Percentiles rank a stretch among this genome's conserved stretches.
phyloP scores from a whole-genome alignment of 2,888 invertebrate genomes.

The Panzeria rudis region DNA sequence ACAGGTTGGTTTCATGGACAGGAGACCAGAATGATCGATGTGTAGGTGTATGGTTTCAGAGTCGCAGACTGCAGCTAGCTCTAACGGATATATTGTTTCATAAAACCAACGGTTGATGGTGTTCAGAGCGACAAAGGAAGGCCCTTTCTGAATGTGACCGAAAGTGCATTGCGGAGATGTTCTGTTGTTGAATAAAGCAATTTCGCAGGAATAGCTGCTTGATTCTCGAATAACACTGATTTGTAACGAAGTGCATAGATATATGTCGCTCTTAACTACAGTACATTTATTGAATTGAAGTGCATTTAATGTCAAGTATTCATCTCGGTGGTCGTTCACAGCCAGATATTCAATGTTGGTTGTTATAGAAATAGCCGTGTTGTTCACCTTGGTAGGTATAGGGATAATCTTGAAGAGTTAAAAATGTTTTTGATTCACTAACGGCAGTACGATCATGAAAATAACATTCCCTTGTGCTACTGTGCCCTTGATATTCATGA shows the following conservation, averaged over 20 bases:
- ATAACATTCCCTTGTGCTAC: background rate
- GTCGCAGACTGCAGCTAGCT: too few species aligned
- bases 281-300: background rate
- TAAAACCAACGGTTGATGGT: background rate
- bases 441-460: background rate
- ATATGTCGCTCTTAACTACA: too few species aligned
- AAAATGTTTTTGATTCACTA: background rate
- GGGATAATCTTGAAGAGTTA: background rate
- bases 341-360: background rate
- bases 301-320: too few species aligned
- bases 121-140: background rate
- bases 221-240: too few species aligned
- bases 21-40: constrained; percentile 3
- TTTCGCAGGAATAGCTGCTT: too few species aligned
- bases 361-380: background rate
- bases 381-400: background rate
- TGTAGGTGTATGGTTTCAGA: background rate
- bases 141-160: background rate
- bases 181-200: too few species aligned
- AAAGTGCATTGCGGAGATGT: background rate
- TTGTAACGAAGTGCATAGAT: background rate
- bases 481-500: background rate
- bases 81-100: background rate
- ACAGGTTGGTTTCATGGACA: background rate
- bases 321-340: background rate